These are phyloP conservation scores for Arnoldichthys spilopterus DNA, from an alignment of 2,797 vertebrate genomes.

Conservation along the genomic window DNA sequence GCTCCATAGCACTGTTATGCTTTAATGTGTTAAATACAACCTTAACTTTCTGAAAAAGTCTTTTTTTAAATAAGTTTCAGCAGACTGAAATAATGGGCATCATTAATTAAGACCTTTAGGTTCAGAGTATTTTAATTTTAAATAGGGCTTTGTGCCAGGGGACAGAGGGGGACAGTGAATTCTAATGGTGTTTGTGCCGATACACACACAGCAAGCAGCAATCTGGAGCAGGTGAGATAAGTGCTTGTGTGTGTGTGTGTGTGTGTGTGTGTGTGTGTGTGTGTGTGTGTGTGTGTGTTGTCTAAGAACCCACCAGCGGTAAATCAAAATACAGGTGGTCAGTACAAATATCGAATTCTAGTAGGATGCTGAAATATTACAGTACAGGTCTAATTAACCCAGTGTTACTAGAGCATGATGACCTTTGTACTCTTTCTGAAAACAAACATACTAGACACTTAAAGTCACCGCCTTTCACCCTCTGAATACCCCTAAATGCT, in stretches of 20 bases:
- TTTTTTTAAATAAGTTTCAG: slow-evolving; percentile 39
- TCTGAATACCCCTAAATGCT: slow-evolving; percentile 21
- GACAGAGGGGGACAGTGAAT: slow-evolving; percentile 50
- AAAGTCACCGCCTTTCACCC: slow-evolving; percentile 2
- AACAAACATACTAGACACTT: slow-evolving; percentile 33
- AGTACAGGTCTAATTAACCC: neutral
- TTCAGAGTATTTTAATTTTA: slow-evolving; percentile 63
- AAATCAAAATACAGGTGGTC: slow-evolving; percentile 13
- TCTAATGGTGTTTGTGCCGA: slow-evolving; percentile 51
- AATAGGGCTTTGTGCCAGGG: slow-evolving; percentile 48
- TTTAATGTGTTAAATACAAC: slow-evolving; percentile 13
- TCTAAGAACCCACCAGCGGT: neutral
- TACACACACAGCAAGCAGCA: slow-evolving; percentile 33
- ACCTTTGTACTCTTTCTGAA: slow-evolving; percentile 31
- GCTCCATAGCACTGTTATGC: neutral
- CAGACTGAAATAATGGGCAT: slow-evolving; percentile 52
- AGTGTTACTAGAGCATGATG: slow-evolving; percentile 25
- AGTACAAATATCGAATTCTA: slow-evolving; percentile 32
- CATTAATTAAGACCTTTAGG: slow-evolving; percentile 60
- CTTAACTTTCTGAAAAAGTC: slow-evolving; percentile 23
- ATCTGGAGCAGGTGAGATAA: slow-evolving; percentile 47
- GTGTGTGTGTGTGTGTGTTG: slow-evolving; percentile 28
- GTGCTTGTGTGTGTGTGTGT: slow-evolving; percentile 29
- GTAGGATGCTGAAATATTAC: slow-evolving; percentile 5
- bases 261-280: slow-evolving; percentile 28